These are phyloP conservation scores for Phyllopteryx taeniolatus DNA, from an alignment of 2,113 vertebrate species.

Conservation along the genomic window DNA sequence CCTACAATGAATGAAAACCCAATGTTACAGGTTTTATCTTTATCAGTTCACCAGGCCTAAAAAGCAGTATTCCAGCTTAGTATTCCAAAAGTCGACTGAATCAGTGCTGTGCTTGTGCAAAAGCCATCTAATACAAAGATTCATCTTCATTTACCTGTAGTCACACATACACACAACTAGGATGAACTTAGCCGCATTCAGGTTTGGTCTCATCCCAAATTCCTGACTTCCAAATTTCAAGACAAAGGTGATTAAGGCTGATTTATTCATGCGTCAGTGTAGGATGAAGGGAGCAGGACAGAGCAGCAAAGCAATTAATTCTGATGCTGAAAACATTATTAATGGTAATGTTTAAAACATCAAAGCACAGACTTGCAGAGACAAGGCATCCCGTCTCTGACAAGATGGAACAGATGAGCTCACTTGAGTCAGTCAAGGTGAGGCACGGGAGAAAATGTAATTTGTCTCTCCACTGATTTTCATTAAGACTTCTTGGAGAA, in stretches of 20 bases:
- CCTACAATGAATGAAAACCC: slow-evolving; percentile 53
- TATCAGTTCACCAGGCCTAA: slow-evolving; percentile 29
- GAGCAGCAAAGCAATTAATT: slow-evolving; percentile 67
- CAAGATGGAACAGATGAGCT: slow-evolving; percentile 67
- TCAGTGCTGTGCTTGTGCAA: not conserved
- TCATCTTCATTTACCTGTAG: slow-evolving; percentile 4
- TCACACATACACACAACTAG: slow-evolving; percentile 6
- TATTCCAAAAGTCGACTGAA: slow-evolving; percentile 16
- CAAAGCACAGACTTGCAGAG: slow-evolving; percentile 62
- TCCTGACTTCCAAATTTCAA: slow-evolving; percentile 62
- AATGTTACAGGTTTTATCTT: slow-evolving; percentile 40
- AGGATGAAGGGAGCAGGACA: slow-evolving; percentile 63
- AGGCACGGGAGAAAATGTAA: slow-evolving; percentile 53
- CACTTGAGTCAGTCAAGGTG: slow-evolving; percentile 67
- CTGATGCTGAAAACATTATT: slow-evolving; percentile 71
- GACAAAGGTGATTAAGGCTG: slow-evolving; percentile 66
- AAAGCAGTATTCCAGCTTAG: slow-evolving; percentile 14
- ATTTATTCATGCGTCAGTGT: slow-evolving; percentile 61
- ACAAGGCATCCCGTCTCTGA: slow-evolving; percentile 60
- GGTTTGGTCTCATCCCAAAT: slow-evolving; percentile 56
- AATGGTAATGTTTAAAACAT: slow-evolving; percentile 74
- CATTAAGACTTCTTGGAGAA: slow-evolving; percentile 40
- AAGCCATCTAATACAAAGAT: slow-evolving; percentile 21
- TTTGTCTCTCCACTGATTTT: slow-evolving; percentile 54
- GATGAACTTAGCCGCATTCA: slow-evolving; percentile 32